A percentile compares a stretch with the other conserved stretches of the same genome.
Evolutionary conservation across 2,888 invertebrate species (phyloP).

Genomic region (Crepidodera aurea): DNA sequence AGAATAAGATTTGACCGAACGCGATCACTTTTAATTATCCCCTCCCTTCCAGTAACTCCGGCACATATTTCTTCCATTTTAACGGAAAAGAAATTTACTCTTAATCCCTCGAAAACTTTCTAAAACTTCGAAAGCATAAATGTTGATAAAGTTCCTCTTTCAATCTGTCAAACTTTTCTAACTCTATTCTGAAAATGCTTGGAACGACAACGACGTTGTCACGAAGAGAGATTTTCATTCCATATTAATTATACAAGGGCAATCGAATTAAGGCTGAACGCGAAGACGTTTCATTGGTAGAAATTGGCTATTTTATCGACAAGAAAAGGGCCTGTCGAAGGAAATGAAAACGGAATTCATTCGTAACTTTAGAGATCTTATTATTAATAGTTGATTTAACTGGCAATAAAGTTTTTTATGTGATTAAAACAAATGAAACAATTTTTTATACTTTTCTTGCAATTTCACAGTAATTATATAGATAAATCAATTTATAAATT

Average conservation of each 20-base stretch:
- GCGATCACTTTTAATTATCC: conserved; percentile 18
- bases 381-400: too few species aligned
- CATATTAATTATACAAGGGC: conserved; percentile 51
- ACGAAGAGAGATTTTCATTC: conserved; percentile 50
- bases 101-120: conserved; percentile 44
- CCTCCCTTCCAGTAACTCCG: background rate
- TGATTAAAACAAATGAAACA: too few species aligned
- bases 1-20: conserved; percentile 9
- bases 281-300: conserved; percentile 8
- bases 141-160: conserved; percentile 49
- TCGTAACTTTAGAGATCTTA: too few species aligned
- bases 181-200: conserved; percentile 50
- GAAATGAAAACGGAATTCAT: too few species aligned
- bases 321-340: background rate
- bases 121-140: conserved; percentile 46
- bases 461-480: too few species aligned
- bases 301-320: conserved; percentile 31
- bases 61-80: conserved; percentile 20
- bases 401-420: too few species aligned
- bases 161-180: conserved; percentile 54
- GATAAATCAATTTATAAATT: too few species aligned
- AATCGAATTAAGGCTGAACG: conserved; percentile 43
- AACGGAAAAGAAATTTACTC: conserved; percentile 45
- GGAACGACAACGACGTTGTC: conserved; percentile 46
- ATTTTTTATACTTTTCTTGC: too few species aligned